Evolutionary conservation across 2,888 invertebrate species (phyloP), one percentile per base, ranked within the genome.

Genomic region (Plebejus argus): DNA sequence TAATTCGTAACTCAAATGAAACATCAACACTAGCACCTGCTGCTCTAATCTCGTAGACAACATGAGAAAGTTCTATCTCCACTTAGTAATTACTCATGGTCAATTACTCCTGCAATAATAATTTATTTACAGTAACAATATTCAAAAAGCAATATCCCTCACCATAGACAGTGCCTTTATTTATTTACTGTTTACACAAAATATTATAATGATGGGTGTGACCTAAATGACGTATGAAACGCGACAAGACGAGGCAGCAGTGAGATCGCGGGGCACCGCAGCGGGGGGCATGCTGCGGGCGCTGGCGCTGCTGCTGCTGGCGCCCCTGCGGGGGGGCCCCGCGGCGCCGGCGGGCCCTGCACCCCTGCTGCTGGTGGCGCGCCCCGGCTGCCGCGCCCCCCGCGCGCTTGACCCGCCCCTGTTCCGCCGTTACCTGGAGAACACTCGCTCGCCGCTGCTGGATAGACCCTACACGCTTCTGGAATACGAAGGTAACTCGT

Each of bases 241-340:
- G 86, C 83, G 84, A 78, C 81, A 80, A 81, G 80, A 82, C 83
- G 81, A 83, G 82, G 83, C 84, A 82, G 58, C 78, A 78, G 83
- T 83, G 83, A 82, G 89, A 88, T 23, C 89, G 90, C 90, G 89
- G 90, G 89, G 86, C 89, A 83, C 66, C 80, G 77, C 71, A 74
- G 78, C 77, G 83, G 83, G 82, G 78, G 79, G 82, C 82, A 12
- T 49, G 76, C 79, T 79, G 76, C 61, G 81, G 79, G 76, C 79
- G 56, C 82, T 82, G 74, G 82, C 83, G 79, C 82, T 83, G 79
- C 87, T 87, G 83, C 86, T 88, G 76, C 88, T 88, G 84, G 86
- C 86, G 85, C 15, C 28, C 53, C 74, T 89, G 88, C 80, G 85
- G 85, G 80, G 90, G 86, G 78, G 90, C 86, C 85, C 77, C 56